Evolutionary conservation across 2,888 invertebrate species (phyloP).

Genomic region (Villa cingulata): DNA sequence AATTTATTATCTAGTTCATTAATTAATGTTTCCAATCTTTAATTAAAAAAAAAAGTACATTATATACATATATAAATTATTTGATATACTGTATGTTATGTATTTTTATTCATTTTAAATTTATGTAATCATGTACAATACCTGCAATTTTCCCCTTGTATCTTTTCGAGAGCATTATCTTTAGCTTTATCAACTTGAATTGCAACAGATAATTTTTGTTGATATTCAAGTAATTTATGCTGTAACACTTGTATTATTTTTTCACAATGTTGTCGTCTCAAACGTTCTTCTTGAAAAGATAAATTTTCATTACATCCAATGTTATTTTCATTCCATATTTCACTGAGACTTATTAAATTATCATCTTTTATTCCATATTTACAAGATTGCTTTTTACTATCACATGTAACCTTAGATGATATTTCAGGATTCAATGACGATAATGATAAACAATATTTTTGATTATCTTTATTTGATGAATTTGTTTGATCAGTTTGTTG

Average conservation of each 20-base stretch:
- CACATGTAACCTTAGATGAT: no score
- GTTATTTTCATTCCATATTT: constrained; percentile 31
- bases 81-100: background rate
- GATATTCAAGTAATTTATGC: constrained; percentile 56
- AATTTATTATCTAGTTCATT: constrained; percentile 15
- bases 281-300: constrained; percentile 60
- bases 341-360: constrained; percentile 29
- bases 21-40: background rate
- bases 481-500: background rate
- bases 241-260: constrained; percentile 60
- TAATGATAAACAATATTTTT: background rate
- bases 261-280: constrained; percentile 62
- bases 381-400: constrained; percentile 1
- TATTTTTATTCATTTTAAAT: no score
- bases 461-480: background rate
- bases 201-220: constrained; percentile 67
- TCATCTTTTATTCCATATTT: constrained; percentile 8
- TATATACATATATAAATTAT: background rate
- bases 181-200: constrained; percentile 63
- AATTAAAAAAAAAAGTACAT: background rate
- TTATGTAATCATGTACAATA: constrained; percentile 17
- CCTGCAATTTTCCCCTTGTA: constrained; percentile 50
- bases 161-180: constrained; percentile 51
- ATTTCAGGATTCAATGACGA: background rate
- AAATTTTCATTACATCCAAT: constrained; percentile 22